A percentile compares a stretch with the other conserved stretches of the same genome.
These are phyloP conservation scores for Merops nubicus DNA, from an alignment of 2,113 vertebrate genomes.

Conservation along the genomic window DNA sequence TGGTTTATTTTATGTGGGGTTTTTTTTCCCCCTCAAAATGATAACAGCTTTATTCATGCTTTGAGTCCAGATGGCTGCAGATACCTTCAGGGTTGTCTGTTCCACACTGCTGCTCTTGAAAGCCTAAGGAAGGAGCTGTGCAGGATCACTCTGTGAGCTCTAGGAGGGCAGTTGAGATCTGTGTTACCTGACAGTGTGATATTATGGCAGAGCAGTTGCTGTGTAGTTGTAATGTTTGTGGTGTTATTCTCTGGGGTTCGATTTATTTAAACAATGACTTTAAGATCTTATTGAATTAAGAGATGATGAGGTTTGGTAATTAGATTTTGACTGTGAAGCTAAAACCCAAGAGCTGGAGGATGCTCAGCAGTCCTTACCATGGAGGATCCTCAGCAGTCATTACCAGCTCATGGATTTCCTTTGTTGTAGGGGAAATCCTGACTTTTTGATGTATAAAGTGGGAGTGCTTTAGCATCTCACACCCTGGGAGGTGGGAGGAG, in stretches of 20 bases:
- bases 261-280: background rate
- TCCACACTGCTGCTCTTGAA: background rate
- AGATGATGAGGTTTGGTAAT: background rate
- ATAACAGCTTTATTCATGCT: background rate
- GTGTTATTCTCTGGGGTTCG: background rate
- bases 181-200: background rate
- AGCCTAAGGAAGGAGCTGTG: background rate
- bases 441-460: background rate
- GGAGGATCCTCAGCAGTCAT: background rate
- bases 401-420: rapidly evolving
- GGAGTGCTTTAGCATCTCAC: background rate
- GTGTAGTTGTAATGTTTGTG: background rate
- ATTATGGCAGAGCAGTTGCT: background rate
- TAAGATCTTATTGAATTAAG: background rate
- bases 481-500: background rate
- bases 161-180: background rate
- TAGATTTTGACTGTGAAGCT: background rate
- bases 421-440: background rate
- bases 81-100: background rate
- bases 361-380: background rate
- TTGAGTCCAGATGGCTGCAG: background rate
- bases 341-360: background rate
- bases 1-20: background rate
- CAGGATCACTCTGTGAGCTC: background rate
- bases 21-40: background rate